These are phyloP conservation scores for Micromesistius poutassou DNA, from an alignment of 2,797 vertebrate species.

Conservation along the genomic window DNA sequence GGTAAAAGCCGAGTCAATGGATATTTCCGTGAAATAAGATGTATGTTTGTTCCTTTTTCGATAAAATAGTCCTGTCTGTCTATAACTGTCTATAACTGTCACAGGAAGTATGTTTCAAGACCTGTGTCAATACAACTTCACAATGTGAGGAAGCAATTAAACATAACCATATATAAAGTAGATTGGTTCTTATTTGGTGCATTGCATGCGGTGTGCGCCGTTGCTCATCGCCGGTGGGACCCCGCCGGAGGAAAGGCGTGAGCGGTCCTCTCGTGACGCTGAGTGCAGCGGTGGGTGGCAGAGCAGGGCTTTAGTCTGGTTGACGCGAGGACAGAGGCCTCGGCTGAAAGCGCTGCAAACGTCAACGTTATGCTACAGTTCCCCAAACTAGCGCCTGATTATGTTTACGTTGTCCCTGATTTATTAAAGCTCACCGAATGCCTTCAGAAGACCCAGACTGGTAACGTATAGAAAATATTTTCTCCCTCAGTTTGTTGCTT, in stretches of 20 bases:
- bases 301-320: constrained; percentile 32
- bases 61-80: too few species aligned
- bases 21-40: too few species aligned
- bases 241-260: not conserved
- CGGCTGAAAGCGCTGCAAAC: constrained; percentile 52
- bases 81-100: too few species aligned
- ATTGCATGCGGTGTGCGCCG: not conserved
- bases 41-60: too few species aligned
- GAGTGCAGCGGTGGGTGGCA: constrained; percentile 43
- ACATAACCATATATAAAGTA: too few species aligned
- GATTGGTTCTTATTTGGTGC: not conserved
- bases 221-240: not conserved
- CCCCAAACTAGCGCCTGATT: constrained; percentile 61
- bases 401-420: constrained; percentile 71
- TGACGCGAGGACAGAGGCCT: constrained; percentile 59
- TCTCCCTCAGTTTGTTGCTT: constrained; percentile 68
- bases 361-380: constrained; percentile 59
- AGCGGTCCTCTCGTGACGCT: constrained; percentile 27
- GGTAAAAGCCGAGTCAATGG: too few species aligned
- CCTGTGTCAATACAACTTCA: not conserved
- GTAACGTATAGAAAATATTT: constrained; percentile 68
- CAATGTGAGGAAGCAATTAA: not conserved
- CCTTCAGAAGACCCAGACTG: constrained; percentile 52
- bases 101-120: not conserved
- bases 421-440: constrained; percentile 59